Conservation (phyloP, 2,888 invertebrate species). For the Thyatira batis region DNA sequence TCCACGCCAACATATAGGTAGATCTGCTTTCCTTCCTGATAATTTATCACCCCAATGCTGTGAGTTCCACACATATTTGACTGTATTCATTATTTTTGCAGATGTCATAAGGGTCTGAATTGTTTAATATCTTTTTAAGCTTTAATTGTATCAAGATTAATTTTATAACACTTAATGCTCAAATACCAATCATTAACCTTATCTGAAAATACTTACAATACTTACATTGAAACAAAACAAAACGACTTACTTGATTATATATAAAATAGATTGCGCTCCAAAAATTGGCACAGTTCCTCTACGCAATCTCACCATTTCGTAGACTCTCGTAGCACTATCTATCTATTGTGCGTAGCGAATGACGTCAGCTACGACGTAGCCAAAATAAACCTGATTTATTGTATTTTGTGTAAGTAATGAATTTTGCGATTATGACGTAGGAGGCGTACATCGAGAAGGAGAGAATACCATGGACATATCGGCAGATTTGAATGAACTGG, state of each 20-base stretch:
- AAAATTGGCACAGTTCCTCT: neutral
- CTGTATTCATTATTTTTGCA: no score
- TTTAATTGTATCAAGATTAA: no score
- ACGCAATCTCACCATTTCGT: neutral
- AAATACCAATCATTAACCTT: no score
- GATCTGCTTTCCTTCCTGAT: no score
- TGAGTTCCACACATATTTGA: no score
- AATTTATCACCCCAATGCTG: no score
- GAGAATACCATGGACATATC: conserved; percentile 95
- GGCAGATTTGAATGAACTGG: conserved; percentile 95
- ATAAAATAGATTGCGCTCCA: neutral
- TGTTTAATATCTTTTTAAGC: no score
- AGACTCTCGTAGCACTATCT: neutral
- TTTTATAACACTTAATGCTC: no score
- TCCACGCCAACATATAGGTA: no score
- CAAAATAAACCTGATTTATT: neutral
- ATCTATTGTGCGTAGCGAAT: neutral
- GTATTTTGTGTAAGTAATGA: neutral
- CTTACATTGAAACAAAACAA: neutral
- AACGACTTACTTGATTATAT: neutral
- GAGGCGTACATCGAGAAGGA: conserved; percentile 96
- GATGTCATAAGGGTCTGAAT: no score
- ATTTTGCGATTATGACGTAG: conserved; percentile 64
- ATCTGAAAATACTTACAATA: neutral
- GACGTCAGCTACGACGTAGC: neutral